Evolutionary conservation across 2,113 vertebrate species (phyloP).

Genomic region (Ornithorhynchus anatinus): DNA sequence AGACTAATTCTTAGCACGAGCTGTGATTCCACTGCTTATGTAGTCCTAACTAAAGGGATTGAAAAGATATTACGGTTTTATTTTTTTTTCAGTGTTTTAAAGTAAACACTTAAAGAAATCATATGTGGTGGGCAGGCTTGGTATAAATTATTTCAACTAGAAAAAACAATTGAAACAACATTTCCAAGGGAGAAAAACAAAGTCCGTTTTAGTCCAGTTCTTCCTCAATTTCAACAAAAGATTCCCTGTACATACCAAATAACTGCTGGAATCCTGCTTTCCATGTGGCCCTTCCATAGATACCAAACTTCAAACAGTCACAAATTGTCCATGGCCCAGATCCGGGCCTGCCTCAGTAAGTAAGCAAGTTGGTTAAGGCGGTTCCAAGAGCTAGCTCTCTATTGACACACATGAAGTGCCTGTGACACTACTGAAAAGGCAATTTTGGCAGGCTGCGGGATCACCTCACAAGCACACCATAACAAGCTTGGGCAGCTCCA

Average conservation of each 20-base stretch:
- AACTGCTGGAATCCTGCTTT: too few relatives aligned
- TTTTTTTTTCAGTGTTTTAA: background rate
- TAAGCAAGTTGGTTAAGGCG: too few relatives aligned
- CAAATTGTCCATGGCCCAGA: background rate
- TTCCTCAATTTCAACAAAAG: background rate
- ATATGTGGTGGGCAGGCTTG: conserved; percentile 8
- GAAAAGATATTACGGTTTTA: background rate
- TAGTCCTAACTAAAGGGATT: background rate
- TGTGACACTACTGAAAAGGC: too few relatives aligned
- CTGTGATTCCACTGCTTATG: too few relatives aligned
- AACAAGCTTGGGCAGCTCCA: too few relatives aligned
- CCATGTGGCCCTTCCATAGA: background rate
- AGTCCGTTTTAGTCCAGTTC: background rate
- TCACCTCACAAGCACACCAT: too few relatives aligned
- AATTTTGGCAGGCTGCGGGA: too few relatives aligned
- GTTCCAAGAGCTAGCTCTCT: too few relatives aligned
- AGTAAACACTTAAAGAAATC: conserved; percentile 22
- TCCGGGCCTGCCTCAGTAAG: too few relatives aligned
- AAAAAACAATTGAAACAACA: conserved; percentile 35
- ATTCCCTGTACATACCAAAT: conserved; percentile 11
- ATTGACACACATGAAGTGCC: too few relatives aligned
- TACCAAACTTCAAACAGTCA: fast-evolving
- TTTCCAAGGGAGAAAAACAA: conserved; percentile 23
- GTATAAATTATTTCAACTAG: conserved; percentile 24
- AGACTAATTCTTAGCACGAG: background rate